Percentiles rank a stretch among this genome's conserved stretches.
These are phyloP conservation scores for Anguilla rostrata DNA, from an alignment of 2,113 vertebrate genomes.

Conservation along the genomic window DNA sequence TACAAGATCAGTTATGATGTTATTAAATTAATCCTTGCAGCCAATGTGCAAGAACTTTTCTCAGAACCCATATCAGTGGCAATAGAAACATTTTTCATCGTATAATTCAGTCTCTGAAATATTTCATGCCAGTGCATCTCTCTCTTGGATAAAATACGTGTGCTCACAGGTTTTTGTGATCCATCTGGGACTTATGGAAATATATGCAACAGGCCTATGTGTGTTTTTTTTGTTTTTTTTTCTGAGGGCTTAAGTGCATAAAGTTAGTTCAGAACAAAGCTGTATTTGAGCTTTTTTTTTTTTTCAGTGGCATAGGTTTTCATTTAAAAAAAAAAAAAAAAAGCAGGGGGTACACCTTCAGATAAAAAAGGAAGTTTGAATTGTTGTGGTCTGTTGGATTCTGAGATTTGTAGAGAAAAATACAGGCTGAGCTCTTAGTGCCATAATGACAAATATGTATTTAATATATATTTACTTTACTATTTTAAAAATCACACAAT, in stretches of 20 bases:
- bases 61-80: not conserved
- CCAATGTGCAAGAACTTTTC: constrained; percentile 23
- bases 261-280: not conserved
- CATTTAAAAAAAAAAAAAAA: too few relatives aligned
- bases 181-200: not conserved
- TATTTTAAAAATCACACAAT: too few relatives aligned
- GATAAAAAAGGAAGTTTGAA: not conserved
- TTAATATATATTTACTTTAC: too few relatives aligned
- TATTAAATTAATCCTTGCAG: constrained; percentile 48
- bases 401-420: not conserved
- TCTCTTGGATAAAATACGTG: constrained; percentile 6
- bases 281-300: not conserved
- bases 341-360: not conserved
- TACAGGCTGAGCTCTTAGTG: too few relatives aligned
- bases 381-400: not conserved
- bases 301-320: too few relatives aligned
- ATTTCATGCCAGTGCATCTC: not conserved
- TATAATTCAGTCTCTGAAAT: constrained; percentile 15
- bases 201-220: not conserved
- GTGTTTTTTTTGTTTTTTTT: not conserved
- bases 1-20: constrained; percentile 24
- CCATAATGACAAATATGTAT: too few relatives aligned
- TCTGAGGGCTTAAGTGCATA: not conserved
- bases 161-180: not conserved
- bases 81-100: constrained; percentile 9